Conservation (phyloP, 2,113 vertebrate species). For the Xenotilapia flavipinnis region DNA sequence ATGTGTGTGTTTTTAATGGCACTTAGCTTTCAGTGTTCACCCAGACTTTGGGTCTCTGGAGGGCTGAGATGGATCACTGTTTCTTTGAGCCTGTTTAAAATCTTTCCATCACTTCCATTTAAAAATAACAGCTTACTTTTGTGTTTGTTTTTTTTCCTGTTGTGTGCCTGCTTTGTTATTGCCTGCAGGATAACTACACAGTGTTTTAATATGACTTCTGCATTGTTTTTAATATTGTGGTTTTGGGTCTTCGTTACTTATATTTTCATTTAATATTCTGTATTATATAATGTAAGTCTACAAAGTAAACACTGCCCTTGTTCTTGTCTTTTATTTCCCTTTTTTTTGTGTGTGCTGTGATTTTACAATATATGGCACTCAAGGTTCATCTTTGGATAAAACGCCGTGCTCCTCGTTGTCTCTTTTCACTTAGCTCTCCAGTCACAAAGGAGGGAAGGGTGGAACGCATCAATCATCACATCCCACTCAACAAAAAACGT, state of each 20-base stretch:
- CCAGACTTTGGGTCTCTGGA: not conserved
- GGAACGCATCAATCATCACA: not conserved
- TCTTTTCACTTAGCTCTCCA: not conserved
- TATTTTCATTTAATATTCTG: not conserved
- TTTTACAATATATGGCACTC: not conserved
- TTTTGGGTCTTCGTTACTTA: not conserved
- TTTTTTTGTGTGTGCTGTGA: not conserved
- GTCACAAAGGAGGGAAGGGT: not conserved
- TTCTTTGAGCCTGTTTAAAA: not conserved
- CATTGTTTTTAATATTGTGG: not conserved
- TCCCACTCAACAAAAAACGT: not conserved
- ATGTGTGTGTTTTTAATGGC: not conserved
- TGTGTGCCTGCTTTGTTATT: not conserved
- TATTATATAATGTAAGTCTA: not conserved
- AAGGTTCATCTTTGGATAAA: not conserved
- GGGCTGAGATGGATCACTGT: not conserved
- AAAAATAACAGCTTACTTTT: not conserved
- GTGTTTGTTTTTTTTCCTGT: not conserved
- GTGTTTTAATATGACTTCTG: not conserved
- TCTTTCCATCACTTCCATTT: not conserved
- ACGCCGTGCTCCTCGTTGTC: not conserved
- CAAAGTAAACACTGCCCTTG: fast-evolving
- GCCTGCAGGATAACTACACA: not conserved
- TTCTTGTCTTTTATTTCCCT: fast-evolving
- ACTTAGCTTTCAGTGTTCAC: not conserved